Evolutionary conservation across 2,113 vertebrate species (phyloP), one percentile per base, ranked within the genome.

Genomic region (Puma concolor): DNA sequence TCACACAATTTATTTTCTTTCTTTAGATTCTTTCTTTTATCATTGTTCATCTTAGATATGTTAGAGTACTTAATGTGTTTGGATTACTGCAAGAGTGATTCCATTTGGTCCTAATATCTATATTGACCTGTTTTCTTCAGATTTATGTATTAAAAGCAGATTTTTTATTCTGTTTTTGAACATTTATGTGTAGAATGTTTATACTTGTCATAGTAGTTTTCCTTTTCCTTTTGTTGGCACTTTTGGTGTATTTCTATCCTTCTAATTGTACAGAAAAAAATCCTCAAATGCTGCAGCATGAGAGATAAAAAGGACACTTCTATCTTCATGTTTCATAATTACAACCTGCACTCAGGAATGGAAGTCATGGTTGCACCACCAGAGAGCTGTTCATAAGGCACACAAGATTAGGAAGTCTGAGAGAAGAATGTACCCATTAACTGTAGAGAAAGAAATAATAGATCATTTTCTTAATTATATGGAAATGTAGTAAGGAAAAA

Each of bases 381-480:
- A 1, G 14, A 69, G 71, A 60, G 41, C 31, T 76, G 48, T 64
- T 97, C 83, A n/a, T 63, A 64, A 84, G 29, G 31, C 64, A 84
- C 69, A 36, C 11, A 60, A 57, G n/a, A 44, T 38, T 64, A 64
- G n/a, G 44, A 48, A 44, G 27, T 52, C 63, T 36, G 23, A 89
- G 44, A 48, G 80, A 80, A 80, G 76, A 96, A 44, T 2, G 19
- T 33, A 77, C 9, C n/a, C 9, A 60, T 52, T 83, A 81, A 88
- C 66, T 50, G 31, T 71, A 13, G 57, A 86, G 60, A 83, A 82
- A 80, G 8, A 83, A 88, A 38, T 52, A 79, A 63, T 21, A 14
- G 50, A 66, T 72, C 7, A 38, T 93, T 96, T 82, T 72, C 50
- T 96, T 79, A 96, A 74, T 88, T 95, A 76, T 17, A 89, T 44